Base-by-base conservation (phyloP, 2,888 invertebrate species). In the Arge pagana region DNA sequence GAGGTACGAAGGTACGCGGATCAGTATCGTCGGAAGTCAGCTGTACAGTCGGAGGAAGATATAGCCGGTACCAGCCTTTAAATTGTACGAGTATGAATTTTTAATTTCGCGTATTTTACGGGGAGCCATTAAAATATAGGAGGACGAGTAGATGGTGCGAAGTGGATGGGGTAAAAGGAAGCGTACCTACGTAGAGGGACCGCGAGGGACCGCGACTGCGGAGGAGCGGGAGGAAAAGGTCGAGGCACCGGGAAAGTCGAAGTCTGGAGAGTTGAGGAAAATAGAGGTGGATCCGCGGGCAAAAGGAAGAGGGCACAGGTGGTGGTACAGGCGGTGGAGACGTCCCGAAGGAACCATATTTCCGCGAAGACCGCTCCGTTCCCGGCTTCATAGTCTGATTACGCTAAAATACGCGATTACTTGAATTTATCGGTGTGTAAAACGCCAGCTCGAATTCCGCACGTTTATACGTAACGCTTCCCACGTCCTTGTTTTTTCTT, bases 91-190 rank as follows among this genome's bases (percentile, higher is more conserved):
- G 59, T 66, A 67, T 71, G 69, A 68, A 71, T 71, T 70, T 70
- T 72, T 72, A 71, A 72, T 70, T 70, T 65, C 56, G 60, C 60
- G 58, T 62, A 64, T 65, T 71, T 70, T 70, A 71, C 65, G 65
- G 64, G 62, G 56, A 55, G 58, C 63, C 64, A 68, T 73, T 73
- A 72, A 71, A 70, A 66, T 68, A 67, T 39, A 52, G 52, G 30
- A 37, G 11, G 52, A 19, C 15, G 39, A 21, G 42, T 30, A 7
- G 16, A 18, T 19, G n/a, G 16, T 19, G 11, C 4, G 42, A 42
- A 19, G 45, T 5, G 45, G 33, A 23, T 45, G 33, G 33, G 21
- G 15, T 40, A 26, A 4, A 26, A 24, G 33, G 45, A 23, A 33
- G 33, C n/a, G 21, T 45, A 45, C 45, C 18, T n/a, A n/a, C n/a